Evolutionary conservation across 1,140 invertebrate species (phyloP).

Genomic region (Doryteuthis pealeii): DNA sequence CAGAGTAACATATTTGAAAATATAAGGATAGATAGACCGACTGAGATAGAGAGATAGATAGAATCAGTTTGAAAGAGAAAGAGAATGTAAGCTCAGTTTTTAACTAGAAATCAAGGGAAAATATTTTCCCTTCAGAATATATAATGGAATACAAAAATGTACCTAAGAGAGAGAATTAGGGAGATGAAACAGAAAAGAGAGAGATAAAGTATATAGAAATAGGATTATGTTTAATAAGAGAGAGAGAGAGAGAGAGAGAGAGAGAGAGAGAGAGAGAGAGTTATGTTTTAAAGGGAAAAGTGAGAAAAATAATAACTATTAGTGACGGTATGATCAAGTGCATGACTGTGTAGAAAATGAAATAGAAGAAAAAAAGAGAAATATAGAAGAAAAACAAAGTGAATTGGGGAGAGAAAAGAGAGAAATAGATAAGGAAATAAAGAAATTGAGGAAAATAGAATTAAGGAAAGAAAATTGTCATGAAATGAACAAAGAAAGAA

Average conservation of each 20-base stretch:
- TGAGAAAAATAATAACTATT: not conserved
- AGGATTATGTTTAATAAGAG: not conserved
- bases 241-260: not conserved
- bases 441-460: too few relatives aligned
- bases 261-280: not conserved
- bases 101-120: too few relatives aligned
- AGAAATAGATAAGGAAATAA: too few relatives aligned
- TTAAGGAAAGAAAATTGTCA: not conserved
- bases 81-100: too few relatives aligned
- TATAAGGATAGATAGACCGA: conserved; percentile 18
- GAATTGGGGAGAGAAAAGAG: too few relatives aligned
- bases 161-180: not conserved
- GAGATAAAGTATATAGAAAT: not conserved
- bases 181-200: conserved; percentile 14
- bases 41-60: conserved; percentile 20
- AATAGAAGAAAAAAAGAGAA: not conserved
- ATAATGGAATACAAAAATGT: too few relatives aligned
- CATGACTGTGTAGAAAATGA: not conserved
- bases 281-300: too few relatives aligned
- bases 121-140: too few relatives aligned
- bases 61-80: conserved; percentile 5
- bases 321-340: not conserved
- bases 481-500: not conserved
- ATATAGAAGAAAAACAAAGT: too few relatives aligned
- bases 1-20: not conserved